Evolutionary conservation across 2,888 invertebrate genomes (phyloP).

Genomic region (Homarus gammarus): DNA sequence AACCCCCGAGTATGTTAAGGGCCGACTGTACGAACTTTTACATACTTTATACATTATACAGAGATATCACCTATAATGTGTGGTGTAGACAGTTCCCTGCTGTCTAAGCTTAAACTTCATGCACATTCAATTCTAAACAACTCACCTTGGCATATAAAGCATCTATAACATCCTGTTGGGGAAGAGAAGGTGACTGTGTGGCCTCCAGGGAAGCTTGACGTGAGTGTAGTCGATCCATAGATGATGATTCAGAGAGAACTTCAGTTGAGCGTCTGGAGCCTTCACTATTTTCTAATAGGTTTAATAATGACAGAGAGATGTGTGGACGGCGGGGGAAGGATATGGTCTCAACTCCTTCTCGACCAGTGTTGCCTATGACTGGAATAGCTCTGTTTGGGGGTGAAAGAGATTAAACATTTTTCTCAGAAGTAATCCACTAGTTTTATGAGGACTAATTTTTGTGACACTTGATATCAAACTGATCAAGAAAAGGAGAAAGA

Average conservation of each 20-base stretch:
- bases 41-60: too few species aligned
- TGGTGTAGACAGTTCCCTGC: too few species aligned
- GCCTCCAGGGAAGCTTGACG: slow-evolving; percentile 69
- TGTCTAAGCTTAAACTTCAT: background rate
- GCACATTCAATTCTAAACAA: too few species aligned
- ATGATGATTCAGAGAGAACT: slow-evolving; percentile 59
- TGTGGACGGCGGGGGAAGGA: slow-evolving; percentile 59
- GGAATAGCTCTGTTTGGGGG: slow-evolving; percentile 64
- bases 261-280: slow-evolving; percentile 74
- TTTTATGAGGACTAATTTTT: too few species aligned
- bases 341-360: slow-evolving; percentile 53
- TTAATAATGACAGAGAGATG: slow-evolving; percentile 66
- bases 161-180: slow-evolving; percentile 51
- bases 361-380: slow-evolving; percentile 59
- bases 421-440: too few species aligned
- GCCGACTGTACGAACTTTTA: too few species aligned
- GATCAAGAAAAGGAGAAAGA: too few species aligned
- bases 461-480: too few species aligned
- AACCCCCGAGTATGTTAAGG: too few species aligned
- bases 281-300: slow-evolving; percentile 73
- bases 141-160: slow-evolving; percentile 67
- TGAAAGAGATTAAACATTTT: background rate
- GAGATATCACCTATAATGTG: too few species aligned
- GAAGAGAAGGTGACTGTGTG: slow-evolving; percentile 41
- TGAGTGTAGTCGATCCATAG: slow-evolving; percentile 69